phyloP scores from a whole-genome alignment of 2,113 vertebrate species.

The Caracal caracal region DNA sequence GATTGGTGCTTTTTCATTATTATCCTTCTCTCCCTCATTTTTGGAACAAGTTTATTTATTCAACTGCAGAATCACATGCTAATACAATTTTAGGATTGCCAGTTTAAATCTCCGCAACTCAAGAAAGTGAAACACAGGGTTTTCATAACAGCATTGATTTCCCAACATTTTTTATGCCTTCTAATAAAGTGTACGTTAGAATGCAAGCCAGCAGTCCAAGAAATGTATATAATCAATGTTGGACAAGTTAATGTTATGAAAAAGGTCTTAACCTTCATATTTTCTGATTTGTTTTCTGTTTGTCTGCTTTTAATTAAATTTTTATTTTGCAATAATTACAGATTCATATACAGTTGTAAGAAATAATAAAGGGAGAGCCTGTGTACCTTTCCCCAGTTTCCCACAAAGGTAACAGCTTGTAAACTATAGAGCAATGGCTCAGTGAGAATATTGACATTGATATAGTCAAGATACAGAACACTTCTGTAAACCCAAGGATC shows the following conservation, averaged over 20 bases:
- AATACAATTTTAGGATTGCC: neutral
- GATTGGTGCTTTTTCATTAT: neutral
- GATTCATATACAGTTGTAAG: neutral
- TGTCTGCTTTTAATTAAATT: neutral
- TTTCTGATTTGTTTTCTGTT: neutral
- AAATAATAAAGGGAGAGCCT: neutral
- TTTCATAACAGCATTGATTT: neutral
- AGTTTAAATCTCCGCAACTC: neutral
- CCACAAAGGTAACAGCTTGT: neutral
- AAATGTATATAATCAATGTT: neutral
- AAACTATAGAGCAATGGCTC: neutral
- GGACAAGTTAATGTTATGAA: neutral
- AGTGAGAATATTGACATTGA: neutral
- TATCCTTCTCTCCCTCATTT: neutral
- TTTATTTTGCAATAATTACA: neutral
- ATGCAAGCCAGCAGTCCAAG: neutral
- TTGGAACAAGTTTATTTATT: neutral
- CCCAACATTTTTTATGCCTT: neutral
- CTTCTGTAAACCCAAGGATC: neutral
- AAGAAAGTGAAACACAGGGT: neutral
- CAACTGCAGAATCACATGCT: neutral
- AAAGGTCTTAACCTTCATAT: neutral
- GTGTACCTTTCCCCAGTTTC: neutral
- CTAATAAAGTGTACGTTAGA: neutral
- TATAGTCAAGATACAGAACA: neutral